These are phyloP conservation scores for Sphinx pinastri DNA, from an alignment of 2,888 invertebrate genomes.

Conservation along the genomic window DNA sequence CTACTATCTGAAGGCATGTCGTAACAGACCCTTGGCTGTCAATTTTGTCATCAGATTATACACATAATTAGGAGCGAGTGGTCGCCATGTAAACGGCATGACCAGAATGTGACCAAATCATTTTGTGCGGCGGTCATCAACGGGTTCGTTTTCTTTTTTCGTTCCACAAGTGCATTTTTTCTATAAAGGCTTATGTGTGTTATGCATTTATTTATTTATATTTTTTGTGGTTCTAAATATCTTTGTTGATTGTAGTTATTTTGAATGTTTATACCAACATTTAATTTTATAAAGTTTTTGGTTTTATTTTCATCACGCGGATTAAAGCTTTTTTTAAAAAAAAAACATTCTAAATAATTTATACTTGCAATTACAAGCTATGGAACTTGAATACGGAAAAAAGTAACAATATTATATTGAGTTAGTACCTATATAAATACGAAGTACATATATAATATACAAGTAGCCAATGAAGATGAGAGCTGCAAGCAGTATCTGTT, in stretches of 20 bases:
- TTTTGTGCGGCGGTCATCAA: slow-evolving; percentile 70
- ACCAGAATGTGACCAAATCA: slow-evolving; percentile 76
- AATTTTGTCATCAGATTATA: slow-evolving; percentile 56
- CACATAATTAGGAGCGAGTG: slow-evolving; percentile 67
- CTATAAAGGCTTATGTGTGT: not conserved
- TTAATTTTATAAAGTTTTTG: no score
- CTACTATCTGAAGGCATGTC: slow-evolving; percentile 47
- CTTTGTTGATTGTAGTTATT: not conserved
- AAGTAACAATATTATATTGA: not conserved
- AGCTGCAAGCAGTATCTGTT: slow-evolving; percentile 37
- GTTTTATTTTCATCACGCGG: no score
- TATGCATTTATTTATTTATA: no score
- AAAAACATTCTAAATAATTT: no score
- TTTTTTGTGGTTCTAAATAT: not conserved
- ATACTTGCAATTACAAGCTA: no score
- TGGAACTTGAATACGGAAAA: no score
- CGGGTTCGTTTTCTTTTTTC: not conserved
- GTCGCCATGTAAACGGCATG: slow-evolving; percentile 64
- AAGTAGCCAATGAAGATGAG: slow-evolving; percentile 29
- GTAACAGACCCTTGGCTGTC: slow-evolving; percentile 44
- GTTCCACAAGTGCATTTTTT: not conserved
- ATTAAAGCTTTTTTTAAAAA: no score
- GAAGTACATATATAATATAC: slow-evolving; percentile 8
- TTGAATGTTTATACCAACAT: no score
- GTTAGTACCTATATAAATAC: not conserved